These are phyloP conservation scores for Trididemnum clinides DNA, from an alignment of 23 tunicate species.

Conservation along the genomic window DNA sequence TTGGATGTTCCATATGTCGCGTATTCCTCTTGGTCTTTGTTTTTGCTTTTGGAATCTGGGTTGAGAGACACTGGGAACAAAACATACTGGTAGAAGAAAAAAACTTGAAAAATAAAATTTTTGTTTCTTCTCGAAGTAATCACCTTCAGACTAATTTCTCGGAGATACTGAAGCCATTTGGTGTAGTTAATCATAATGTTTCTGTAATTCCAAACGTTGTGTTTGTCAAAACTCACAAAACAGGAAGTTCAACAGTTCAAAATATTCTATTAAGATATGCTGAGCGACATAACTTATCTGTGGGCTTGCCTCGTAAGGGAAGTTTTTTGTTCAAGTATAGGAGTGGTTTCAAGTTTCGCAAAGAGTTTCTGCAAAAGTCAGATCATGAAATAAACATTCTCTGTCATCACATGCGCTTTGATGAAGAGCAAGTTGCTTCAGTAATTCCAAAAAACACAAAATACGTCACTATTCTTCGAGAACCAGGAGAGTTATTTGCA, in stretches of 20 bases:
- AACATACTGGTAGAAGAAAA: too few species aligned
- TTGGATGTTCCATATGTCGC: too few species aligned
- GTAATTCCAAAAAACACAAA: constrained; percentile 41
- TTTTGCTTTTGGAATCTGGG: too few species aligned
- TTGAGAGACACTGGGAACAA: too few species aligned
- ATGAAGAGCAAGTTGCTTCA: constrained; percentile 6
- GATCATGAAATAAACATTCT: constrained; percentile 30
- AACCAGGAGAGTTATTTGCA: constrained; percentile 47
- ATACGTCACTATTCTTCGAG: constrained; percentile 51
- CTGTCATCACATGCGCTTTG: constrained; percentile 67
- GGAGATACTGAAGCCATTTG: too few species aligned
- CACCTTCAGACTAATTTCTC: too few species aligned
- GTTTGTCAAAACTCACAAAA: constrained; percentile 91
- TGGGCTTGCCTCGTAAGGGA: constrained; percentile 52
- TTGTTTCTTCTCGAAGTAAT: too few species aligned
- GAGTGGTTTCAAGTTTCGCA: constrained; percentile 40
- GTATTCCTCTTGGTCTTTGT: too few species aligned
- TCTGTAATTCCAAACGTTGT: constrained; percentile 52
- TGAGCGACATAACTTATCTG: constrained; percentile 38
- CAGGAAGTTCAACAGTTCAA: constrained; percentile 83
- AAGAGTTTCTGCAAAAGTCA: constrained; percentile 15
- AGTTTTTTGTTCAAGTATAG: constrained; percentile 53
- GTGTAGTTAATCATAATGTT: too few species aligned
- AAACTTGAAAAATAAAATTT: too few species aligned
- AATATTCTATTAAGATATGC: constrained; percentile 74